Base-by-base conservation (phyloP, 2,113 vertebrate species). In the Rutilus rutilus region DNA sequence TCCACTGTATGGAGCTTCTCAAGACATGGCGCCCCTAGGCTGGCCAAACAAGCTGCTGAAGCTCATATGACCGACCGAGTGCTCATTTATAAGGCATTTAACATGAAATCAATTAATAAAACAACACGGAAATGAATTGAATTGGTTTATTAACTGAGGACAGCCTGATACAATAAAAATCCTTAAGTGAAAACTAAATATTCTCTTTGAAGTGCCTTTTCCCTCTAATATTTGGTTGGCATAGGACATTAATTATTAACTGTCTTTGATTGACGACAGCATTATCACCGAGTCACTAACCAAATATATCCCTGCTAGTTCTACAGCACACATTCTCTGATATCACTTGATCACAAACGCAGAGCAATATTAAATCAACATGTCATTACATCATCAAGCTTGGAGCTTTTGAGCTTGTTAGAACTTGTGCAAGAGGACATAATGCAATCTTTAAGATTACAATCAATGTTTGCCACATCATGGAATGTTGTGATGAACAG, bases 41-140 rank as follows among this genome's bases (percentile, higher is more conserved):
- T 88, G 83, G 76, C 62, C 54, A 1, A 10, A 82, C 86, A 86
- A 52, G 71, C 86, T 74, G 87, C 84, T 89, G 87, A 90, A 88
- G 90, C 91, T 94, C 93, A 93, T 88, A 90, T 93, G 93, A 93
- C 90, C 90, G 93, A 93, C 90, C 90, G 59, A 42, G 45, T 42
- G 23, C 14, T 75, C 52, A 23, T 71, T 71, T 76, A 30, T 60
- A 12, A 54, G 14, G 33, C 30, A 60, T 69, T 42, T 27, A 84
- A 71, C 78, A 25, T 78, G 30, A 45, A 71, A 64, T 12, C 36
- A 69, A 2, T 76, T 60, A 84, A 12, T 23, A 78, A 78, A 83
- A 59, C 73, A 75, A 75, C 73, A 75, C n/a, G 12, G n/a, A 27
- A 47, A 50, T 50, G 11, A 75, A 75, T 50, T 14, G n/a, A 27